Conservation (phyloP, 2,888 invertebrate genomes). For the Mythimna lalbum region DNA sequence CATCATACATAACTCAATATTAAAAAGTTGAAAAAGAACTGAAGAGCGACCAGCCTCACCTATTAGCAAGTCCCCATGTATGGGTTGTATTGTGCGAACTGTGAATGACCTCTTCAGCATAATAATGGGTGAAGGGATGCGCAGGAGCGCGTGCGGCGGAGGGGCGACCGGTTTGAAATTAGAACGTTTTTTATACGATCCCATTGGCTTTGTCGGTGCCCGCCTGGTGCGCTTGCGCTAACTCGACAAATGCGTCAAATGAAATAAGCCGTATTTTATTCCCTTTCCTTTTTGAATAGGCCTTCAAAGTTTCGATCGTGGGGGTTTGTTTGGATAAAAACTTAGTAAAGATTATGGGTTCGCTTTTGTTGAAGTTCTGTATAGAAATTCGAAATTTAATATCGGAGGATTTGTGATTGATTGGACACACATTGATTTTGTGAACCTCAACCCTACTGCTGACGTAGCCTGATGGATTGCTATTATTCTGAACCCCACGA, state of each 20-base stretch:
- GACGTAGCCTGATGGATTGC: constrained; percentile 28
- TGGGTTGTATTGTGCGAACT: constrained; percentile 88
- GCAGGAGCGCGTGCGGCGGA: constrained; percentile 88
- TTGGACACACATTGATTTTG: constrained; percentile 61
- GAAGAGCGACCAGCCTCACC: constrained; percentile 74
- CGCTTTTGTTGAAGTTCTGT: constrained; percentile 63
- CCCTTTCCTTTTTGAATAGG: constrained; percentile 82
- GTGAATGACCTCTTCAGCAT: constrained; percentile 90
- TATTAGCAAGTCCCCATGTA: constrained; percentile 81
- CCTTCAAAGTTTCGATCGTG: constrained; percentile 77
- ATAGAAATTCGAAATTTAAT: constrained; percentile 67
- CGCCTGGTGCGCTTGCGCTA: constrained; percentile 89
- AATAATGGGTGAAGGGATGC: constrained; percentile 89
- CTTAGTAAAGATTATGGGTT: constrained; percentile 71
- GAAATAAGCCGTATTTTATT: constrained; percentile 89
- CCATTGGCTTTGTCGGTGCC: constrained; percentile 87
- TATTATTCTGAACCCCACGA: constrained; percentile 21
- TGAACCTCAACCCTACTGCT: constrained; percentile 45
- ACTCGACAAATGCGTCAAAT: constrained; percentile 90
- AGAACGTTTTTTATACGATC: constrained; percentile 88
- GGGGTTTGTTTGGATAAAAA: constrained; percentile 78
- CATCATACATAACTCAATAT: constrained; percentile 42
- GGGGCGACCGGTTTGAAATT: constrained; percentile 90
- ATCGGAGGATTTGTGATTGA: constrained; percentile 63
- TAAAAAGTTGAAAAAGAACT: constrained; percentile 71